Base-by-base conservation (phyloP, 2,113 vertebrate genomes). In the Lycocorax pyrrhopterus region DNA sequence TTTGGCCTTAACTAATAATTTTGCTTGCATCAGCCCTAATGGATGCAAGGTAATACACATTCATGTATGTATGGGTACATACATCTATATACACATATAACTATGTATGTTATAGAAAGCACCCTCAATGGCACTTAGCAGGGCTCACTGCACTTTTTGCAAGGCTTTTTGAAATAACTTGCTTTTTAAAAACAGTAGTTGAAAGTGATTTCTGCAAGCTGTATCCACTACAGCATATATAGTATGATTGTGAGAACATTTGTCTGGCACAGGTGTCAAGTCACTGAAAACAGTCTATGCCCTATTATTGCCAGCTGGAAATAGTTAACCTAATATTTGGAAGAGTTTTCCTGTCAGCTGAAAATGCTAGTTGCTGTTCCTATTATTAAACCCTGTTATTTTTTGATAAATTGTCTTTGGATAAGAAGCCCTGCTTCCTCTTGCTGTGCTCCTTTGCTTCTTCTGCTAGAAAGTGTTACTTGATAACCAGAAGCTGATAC, bases 191-290 rank as follows among this genome's bases (percentile, higher is more conserved):
- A 83, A 44, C n/a, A 43, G 29, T 79, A 52, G n/a, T 46, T 87
- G 77, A 84, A 95, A 85, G 66, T 83, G 80, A 92, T 94, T 95
- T 96, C 94, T 96, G 94, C 90, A 96, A 96, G 90, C 85, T 89
- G 32, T 84, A 47, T 59, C 75, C 53, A 47, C 33, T 69, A 53
- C 63, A 55, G 52, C 26, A 10, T 66, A 64, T 62, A 29, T 58
- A 58, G 60, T 59, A 44, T 35, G 20, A 63, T 62, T 86, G 39
- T 90, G 43, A 89, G 71, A 94, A 46, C 63, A 47, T 93, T 94
- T 86, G 77, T 87, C 89, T 96, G 82, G 47, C 72, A n/a, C 41
- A 55, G 43, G 30, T 85, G 59, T 91, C 46, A 91, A 80, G 63
- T 93, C 44, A 71, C 52, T 71, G 82, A 88, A 87, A 91, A 74